Base-by-base conservation (phyloP, 2,113 vertebrate species). In the Pachypanchax playfairii region DNA sequence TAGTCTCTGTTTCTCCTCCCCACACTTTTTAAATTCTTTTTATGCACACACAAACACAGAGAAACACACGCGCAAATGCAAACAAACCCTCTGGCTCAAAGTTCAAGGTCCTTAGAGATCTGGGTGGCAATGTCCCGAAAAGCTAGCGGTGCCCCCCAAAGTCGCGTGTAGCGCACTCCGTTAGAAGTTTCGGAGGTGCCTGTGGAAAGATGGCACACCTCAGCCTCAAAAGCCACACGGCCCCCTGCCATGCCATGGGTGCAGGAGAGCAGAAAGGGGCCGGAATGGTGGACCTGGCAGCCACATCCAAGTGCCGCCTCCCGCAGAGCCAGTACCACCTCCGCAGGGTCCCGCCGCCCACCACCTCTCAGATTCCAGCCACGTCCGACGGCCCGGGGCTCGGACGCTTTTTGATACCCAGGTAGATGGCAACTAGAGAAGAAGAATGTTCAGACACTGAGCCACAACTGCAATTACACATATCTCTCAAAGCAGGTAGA, bases 391-490 rank as follows among this genome's bases (percentile, higher is more conserved):
- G 84, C 66, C 90, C 91, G 80, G 91, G 91, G 82, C 91, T 92
- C 84, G 90, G 91, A 54, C 91, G 89, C 92, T 95, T 94, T 85
- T 94, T 95, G 92, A 96, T 95, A 87, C 95, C 94, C 93, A 96
- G 94, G 93, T 97, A 97, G 87, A 97, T 96, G 91, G 95, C 95
- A 90, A 96, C 95, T 96, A 38, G n/a, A n/a, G 12, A 1, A 33
- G 28, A 14, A 25, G 22, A 7, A 53, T 17, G 3, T 33, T 67
- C 5, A 43, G 13, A 7, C 17, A 21, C 8, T 18, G 26, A 28
- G 35, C 12, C 12, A 7, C 3, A 5, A 8, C 26, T 35, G 14
- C 6, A 14, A 6, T 25, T 24, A 3, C 11, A 14, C 18, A 29
- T 15, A 10, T 28, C 22, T 48, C 10, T 50, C 0, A 3, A 24